These are phyloP conservation scores for Channa argus DNA, from an alignment of 2,113 vertebrate genomes.

Conservation along the genomic window DNA sequence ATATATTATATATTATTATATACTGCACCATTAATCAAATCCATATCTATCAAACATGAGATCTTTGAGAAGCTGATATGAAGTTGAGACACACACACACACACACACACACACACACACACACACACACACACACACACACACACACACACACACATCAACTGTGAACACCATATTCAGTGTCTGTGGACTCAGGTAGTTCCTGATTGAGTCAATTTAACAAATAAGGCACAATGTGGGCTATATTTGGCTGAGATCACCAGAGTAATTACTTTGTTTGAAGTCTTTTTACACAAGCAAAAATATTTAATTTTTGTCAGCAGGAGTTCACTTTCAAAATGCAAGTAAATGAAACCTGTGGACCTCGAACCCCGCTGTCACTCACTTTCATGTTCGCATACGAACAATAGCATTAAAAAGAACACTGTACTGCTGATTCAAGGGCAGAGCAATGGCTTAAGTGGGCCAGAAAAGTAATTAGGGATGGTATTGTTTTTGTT, in stretches of 20 bases:
- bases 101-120: slow-evolving; percentile 2
- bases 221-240: slow-evolving; percentile 53
- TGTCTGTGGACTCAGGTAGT: slow-evolving; percentile 44
- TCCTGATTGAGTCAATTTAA: slow-evolving; percentile 57
- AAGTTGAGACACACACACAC: no score
- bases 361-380: slow-evolving; percentile 41
- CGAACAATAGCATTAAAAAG: slow-evolving; percentile 54
- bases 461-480: slow-evolving; percentile 50
- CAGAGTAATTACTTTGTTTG: slow-evolving; percentile 55
- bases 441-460: slow-evolving; percentile 48
- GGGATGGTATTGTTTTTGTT: slow-evolving; percentile 47
- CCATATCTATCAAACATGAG: background rate
- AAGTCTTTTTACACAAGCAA: slow-evolving; percentile 49
- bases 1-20: no score
- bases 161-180: slow-evolving; percentile 9
- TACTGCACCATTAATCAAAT: background rate
- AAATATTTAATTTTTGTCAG: slow-evolving; percentile 63
- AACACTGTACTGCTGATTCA: slow-evolving; percentile 35
- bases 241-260: slow-evolving; percentile 48
- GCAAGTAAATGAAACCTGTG: slow-evolving; percentile 59
- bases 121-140: background rate
- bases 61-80: background rate
- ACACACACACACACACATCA: background rate
- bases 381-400: slow-evolving; percentile 48
- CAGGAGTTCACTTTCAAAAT: slow-evolving; percentile 62